Evolutionary conservation across 2,113 vertebrate species (phyloP).

Genomic region (Archocentrus centrarchus): DNA sequence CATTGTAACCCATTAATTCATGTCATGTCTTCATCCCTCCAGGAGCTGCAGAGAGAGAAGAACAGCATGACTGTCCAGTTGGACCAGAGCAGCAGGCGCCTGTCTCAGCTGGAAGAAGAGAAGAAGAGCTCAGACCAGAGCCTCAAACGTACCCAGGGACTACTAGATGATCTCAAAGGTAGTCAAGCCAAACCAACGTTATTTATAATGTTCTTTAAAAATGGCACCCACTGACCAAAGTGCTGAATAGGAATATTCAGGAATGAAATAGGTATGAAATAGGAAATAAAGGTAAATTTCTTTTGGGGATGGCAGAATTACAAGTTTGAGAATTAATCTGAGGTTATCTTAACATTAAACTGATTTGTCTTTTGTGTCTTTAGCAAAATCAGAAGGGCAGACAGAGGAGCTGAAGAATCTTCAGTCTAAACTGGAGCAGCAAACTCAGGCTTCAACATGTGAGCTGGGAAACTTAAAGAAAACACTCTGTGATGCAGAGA

Average conservation of each 20-base stretch:
- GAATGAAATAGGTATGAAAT: too few species aligned
- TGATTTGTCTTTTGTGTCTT: background rate
- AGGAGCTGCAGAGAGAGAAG: slow-evolving; percentile 87
- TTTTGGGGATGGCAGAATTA: background rate
- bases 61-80: slow-evolving; percentile 76
- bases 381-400: slow-evolving; percentile 85
- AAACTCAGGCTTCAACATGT: slow-evolving; percentile 71
- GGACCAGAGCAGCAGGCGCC: slow-evolving; percentile 80
- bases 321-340: background rate
- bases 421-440: slow-evolving; percentile 82
- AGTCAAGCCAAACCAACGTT: too few species aligned
- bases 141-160: slow-evolving; percentile 83
- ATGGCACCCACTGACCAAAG: too few species aligned
- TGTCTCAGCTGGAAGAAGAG: slow-evolving; percentile 85
- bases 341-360: background rate
- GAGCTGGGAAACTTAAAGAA: slow-evolving; percentile 82
- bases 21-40: background rate
- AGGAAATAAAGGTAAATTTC: slow-evolving; percentile 76
- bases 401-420: slow-evolving; percentile 82
- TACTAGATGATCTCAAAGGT: slow-evolving; percentile 85
- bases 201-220: too few species aligned
- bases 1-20: background rate
- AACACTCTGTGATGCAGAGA: slow-evolving; percentile 83
- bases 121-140: slow-evolving; percentile 77
- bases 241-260: too few species aligned